Base-by-base conservation (phyloP, 2,888 invertebrate genomes). In the Merodon equestris region DNA sequence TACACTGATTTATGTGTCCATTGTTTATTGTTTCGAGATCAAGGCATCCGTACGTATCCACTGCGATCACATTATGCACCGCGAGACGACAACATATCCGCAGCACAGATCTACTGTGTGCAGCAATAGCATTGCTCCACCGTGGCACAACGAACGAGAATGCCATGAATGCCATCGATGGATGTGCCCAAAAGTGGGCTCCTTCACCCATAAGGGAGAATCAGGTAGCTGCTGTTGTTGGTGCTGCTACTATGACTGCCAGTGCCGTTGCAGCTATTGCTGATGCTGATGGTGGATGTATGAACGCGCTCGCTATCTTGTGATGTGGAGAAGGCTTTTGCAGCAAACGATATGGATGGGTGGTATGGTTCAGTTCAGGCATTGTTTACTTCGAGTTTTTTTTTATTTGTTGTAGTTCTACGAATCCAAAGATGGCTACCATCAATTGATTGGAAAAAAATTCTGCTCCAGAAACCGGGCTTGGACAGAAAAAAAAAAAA, bases 1-100 rank as follows among this genome's bases (percentile, higher is more conserved):
- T 95, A 95, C 95, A 93, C 94, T 94, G 95, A 95, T 95, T 95
- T 95, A 95, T 95, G 94, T 93, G 90, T 91, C 94, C 93, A 95
- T 95, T 95, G 95, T 95, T 93, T 94, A 94, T 94, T 94, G 94
- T 94, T 93, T 84, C 53, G 75, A 70, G 66, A 81, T 75, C 75
- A 81, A 81, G 75, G 75, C 75, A 71, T 81, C 74, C 81, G 75
- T 64, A 51, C 36, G 48, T 51, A 47, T 13, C 61, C 17, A 60
- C 56, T 64, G 66, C 81, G 64, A 81, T 81, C 81, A 81, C 81
- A 75, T 81, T 81, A 75, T 81, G 81, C 81, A 75, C 61, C 66
- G 60, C 68, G 57, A 68, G 63, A 70, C 74, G 63, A 67, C 58
- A 61, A 61, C 70, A 58, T 79, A 60, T 79, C 68, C 74, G 14